Base-by-base conservation (phyloP, 2,888 invertebrate genomes). In the Leptogaster cylindrica region DNA sequence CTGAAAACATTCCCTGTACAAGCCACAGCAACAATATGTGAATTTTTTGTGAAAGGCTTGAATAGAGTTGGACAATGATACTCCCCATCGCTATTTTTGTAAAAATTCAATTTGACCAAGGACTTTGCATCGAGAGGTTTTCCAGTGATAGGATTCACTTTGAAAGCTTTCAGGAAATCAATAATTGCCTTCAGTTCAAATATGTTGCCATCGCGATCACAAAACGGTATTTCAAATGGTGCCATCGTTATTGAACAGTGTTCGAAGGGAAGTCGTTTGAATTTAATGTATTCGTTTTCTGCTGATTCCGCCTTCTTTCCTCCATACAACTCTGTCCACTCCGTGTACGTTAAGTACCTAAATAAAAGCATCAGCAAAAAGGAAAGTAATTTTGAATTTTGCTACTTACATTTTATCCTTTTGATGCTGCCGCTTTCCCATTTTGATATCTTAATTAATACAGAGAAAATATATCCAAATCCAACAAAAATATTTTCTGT, bases 1-100 rank as follows among this genome's bases (percentile, higher is more conserved):
- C 92, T 92, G 80, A 90, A 99, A 0, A 99, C 97, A 86, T 99
- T 98, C 23, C 99, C 99, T 6, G 95, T 96, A 0, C 88, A 88
- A 65, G 86, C 88, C 69, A 97, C 88, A 0, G 94, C 92, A 18
- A 95, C 94, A 78, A 99, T 94, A 76, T 97, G 92, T 0, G 95
- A 93, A 80, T 94, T 94, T 76, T 95, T 95, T 0, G 93, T 95
- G 75, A 98, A 95, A 0, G 88, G 85, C 81, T 95, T 96, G 77
- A 93, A 97, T 20, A 97, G 82, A 3, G 97, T 95, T 0, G 97
- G 97, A 74, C 97, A 98, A 76, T 97, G 96, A 76, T 90, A 93
- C 73, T 92, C 86, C 72, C 92, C 88, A 2, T 77, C 75, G 2
- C 50, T 74, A 83, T 96, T 97, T 79, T 93, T 95, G 76, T 89